Percentiles rank a stretch among this genome's conserved stretches.
Conservation (phyloP, 2,797 vertebrate genomes). For the Epinephelus awoara region DNA sequence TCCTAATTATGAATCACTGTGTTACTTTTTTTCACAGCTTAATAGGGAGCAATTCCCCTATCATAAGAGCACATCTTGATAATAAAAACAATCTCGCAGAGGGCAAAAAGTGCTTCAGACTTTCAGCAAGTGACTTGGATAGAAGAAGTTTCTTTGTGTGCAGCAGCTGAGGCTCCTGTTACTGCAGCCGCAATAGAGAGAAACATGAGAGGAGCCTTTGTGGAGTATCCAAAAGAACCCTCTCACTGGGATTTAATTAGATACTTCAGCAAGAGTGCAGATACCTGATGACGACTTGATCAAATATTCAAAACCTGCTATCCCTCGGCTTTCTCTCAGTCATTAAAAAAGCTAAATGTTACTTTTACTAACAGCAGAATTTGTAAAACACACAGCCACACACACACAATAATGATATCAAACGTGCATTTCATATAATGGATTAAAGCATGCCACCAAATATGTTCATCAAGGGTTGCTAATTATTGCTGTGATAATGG, state of each 20-base stretch:
- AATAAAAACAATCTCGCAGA: constrained; percentile 29
- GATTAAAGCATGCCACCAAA: background rate
- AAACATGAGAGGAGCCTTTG: constrained; percentile 39
- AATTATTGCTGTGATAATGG: background rate
- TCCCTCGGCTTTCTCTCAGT: background rate
- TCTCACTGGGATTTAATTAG: constrained; percentile 53
- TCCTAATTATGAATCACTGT: constrained; percentile 24
- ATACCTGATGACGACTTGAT: constrained; percentile 24
- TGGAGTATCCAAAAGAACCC: constrained; percentile 6
- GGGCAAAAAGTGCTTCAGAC: constrained; percentile 17
- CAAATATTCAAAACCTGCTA: constrained; percentile 6
- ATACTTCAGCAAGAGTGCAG: constrained; percentile 19
- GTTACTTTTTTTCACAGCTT: background rate
- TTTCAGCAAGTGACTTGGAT: background rate
- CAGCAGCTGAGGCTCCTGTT: constrained; percentile 35
- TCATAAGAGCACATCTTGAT: constrained; percentile 26
- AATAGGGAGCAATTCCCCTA: constrained; percentile 25
- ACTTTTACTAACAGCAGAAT: background rate
- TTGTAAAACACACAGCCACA: no score
- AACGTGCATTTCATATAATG: background rate
- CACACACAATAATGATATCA: background rate
- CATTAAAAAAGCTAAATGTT: background rate
- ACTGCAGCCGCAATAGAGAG: constrained; percentile 26
- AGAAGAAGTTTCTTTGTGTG: constrained; percentile 9
- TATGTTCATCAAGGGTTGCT: background rate